Percentiles rank a stretch among this genome's conserved stretches.
phyloP scores from a whole-genome alignment of 2,113 vertebrate genomes.

The Pygoscelis antarcticus region DNA sequence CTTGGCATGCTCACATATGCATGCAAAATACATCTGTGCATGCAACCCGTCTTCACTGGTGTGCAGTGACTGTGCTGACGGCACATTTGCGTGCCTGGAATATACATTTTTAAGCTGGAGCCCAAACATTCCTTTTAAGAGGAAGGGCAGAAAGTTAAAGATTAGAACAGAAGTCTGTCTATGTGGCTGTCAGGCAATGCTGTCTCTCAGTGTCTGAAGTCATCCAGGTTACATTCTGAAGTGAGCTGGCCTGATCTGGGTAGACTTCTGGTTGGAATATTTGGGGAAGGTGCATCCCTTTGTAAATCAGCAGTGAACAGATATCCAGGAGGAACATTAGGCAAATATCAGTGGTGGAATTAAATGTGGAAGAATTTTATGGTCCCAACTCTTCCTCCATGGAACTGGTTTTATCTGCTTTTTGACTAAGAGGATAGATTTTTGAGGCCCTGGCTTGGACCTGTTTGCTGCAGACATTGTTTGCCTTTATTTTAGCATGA shows the following conservation, averaged over 20 bases:
- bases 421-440: background rate
- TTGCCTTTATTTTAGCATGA: background rate
- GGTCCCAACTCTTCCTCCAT: background rate
- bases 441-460: background rate
- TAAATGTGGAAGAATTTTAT: background rate
- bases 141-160: background rate
- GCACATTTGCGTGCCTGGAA: background rate
- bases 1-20: background rate
- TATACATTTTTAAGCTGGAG: background rate
- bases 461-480: background rate
- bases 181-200: rapidly evolving
- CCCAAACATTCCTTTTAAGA: background rate
- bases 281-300: background rate
- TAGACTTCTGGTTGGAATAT: background rate
- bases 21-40: background rate
- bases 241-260: background rate
- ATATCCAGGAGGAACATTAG: background rate
- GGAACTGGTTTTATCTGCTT: background rate
- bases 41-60: background rate
- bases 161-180: background rate
- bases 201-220: background rate
- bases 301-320: background rate
- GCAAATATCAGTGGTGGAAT: background rate
- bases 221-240: background rate
- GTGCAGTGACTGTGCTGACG: background rate